A percentile compares a stretch with the other conserved stretches of the same genome.
phyloP scores from a whole-genome alignment of 2,113 vertebrate genomes.

The Climacteris rufus region DNA sequence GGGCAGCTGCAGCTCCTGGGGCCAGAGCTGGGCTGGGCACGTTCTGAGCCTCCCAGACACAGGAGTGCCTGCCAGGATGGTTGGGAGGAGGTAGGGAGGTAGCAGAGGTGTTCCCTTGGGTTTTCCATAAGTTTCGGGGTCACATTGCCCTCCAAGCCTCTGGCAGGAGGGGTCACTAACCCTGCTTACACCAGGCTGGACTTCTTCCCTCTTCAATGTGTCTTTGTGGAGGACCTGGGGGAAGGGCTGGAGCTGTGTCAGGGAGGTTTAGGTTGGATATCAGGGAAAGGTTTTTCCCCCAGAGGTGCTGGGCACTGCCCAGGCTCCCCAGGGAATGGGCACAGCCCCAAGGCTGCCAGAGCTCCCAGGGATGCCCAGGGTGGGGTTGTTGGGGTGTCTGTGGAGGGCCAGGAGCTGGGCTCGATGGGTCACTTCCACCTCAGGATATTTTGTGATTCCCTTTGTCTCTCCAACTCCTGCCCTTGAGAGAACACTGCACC shows the following conservation, averaged over 20 bases:
- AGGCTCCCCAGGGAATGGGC: neutral
- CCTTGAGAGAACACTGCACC: neutral
- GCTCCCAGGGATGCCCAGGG: neutral
- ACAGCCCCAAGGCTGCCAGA: neutral
- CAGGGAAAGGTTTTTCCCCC: neutral
- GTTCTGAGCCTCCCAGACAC: rapidly evolving
- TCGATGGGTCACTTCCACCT: rapidly evolving
- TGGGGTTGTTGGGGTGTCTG: neutral
- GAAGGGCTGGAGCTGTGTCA: neutral
- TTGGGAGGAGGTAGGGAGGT: neutral
- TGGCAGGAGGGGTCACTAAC: too few species aligned
- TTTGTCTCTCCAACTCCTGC: neutral
- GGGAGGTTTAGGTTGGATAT: neutral
- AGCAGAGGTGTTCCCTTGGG: neutral
- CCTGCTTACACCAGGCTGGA: neutral
- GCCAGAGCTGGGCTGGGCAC: neutral
- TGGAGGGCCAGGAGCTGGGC: neutral
- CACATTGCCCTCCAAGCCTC: too few species aligned
- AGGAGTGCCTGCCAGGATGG: neutral
- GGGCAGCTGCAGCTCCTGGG: neutral
- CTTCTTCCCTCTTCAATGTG: neutral
- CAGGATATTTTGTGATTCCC: neutral
- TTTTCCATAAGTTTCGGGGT: neutral
- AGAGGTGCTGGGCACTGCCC: neutral
- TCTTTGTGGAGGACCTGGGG: neutral